A percentile compares a stretch with the other conserved stretches of the same genome.
phyloP scores from a whole-genome alignment of 2,113 vertebrate species.

The Tympanuchus pallidicinctus region DNA sequence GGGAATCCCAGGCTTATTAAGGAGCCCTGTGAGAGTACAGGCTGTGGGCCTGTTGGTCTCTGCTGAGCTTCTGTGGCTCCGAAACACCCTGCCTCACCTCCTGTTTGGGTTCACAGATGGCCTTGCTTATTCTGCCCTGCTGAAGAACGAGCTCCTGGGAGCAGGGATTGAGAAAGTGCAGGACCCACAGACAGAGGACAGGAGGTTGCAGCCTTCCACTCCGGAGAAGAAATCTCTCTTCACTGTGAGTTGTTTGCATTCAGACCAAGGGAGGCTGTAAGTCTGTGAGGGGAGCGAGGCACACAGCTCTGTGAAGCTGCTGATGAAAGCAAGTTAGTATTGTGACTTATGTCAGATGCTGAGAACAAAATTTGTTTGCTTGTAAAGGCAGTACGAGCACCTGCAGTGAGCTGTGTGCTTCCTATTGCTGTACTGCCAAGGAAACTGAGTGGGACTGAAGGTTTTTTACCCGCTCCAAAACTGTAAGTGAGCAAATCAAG shows the following conservation, averaged over 20 bases:
- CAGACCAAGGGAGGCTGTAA: rapidly evolving
- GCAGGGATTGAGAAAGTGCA: constrained; percentile 98
- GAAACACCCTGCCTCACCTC: rapidly evolving
- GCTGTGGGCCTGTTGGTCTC: not conserved
- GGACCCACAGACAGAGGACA: constrained; percentile 96
- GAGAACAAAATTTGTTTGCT: not conserved
- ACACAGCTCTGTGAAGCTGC: not conserved
- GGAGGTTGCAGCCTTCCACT: constrained; percentile 92
- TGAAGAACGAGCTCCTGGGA: constrained; percentile 96
- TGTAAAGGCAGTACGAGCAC: not conserved
- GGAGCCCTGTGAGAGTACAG: not conserved
- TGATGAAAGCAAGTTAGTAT: rapidly evolving
- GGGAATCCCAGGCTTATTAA: not conserved
- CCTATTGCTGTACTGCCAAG: not conserved
- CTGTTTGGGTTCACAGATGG: constrained; percentile 80
- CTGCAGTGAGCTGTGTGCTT: not conserved
- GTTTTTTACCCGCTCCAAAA: not conserved
- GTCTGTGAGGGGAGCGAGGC: not conserved
- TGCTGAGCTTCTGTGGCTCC: not conserved
- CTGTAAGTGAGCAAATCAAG: not conserved
- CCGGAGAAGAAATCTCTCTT: constrained; percentile 96
- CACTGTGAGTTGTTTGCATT: constrained; percentile 79
- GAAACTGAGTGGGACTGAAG: not conserved
- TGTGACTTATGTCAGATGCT: not conserved
- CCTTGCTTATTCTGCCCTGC: constrained; percentile 94